Evolutionary conservation across 30 jellyfish, hydroid and myxozoan genomes (phyloP).

Genomic region (Turritopsis rubra): DNA sequence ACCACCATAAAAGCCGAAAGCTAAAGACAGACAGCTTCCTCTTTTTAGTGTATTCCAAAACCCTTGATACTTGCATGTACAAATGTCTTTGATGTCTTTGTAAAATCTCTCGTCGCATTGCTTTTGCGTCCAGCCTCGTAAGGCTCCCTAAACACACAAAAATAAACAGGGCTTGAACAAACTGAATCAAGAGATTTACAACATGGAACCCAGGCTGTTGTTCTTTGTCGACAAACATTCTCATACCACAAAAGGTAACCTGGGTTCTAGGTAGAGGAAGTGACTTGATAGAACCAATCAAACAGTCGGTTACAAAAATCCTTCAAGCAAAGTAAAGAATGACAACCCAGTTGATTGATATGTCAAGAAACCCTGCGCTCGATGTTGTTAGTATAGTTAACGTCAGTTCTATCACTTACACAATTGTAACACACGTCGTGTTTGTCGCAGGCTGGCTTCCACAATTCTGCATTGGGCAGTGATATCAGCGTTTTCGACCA

Average conservation of each 20-base stretch:
- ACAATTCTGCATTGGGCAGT: neutral
- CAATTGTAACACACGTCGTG: conserved; percentile 9
- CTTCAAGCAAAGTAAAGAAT: too few species aligned
- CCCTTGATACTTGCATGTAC: neutral
- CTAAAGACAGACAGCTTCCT: neutral
- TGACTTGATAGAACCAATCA: too few species aligned
- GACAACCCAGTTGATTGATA: neutral
- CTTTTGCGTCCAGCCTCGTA: conserved; percentile 13
- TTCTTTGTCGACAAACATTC: too few species aligned
- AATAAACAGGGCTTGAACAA: neutral
- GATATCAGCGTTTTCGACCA: neutral
- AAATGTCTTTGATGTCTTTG: neutral
- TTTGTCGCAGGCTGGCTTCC: neutral
- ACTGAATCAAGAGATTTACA: neutral
- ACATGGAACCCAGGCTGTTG: too few species aligned
- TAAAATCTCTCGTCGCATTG: conserved; percentile 5
- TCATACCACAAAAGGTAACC: too few species aligned
- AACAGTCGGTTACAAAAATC: too few species aligned
- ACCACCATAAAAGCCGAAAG: neutral
- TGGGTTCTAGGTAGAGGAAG: too few species aligned
- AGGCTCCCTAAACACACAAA: neutral
- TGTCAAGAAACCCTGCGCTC: neutral
- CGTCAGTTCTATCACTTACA: neutral
- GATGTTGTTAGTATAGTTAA: neutral
- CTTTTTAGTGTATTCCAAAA: neutral